A percentile compares a stretch with the other conserved stretches of the same genome.
These are phyloP conservation scores for Leptoteleia sp. DNA, from an alignment of 1,140 invertebrate genomes.

Conservation along the genomic window DNA sequence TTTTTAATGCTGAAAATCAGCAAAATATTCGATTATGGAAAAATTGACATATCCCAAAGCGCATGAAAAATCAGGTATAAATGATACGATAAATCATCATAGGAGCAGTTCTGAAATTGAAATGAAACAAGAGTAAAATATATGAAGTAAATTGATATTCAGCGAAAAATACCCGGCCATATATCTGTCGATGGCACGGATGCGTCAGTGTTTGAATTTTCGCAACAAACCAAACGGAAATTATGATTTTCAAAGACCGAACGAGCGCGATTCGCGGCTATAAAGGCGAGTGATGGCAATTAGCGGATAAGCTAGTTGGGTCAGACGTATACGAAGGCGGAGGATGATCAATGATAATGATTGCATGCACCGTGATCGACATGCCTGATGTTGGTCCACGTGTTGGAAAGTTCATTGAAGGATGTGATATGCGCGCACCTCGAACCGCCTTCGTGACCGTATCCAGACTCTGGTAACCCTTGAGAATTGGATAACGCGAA, in stretches of 20 bases:
- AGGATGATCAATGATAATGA: slow-evolving; percentile 75
- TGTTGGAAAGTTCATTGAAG: slow-evolving; percentile 65
- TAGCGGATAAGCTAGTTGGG: slow-evolving; percentile 68
- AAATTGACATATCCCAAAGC: background rate
- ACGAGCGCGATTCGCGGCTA: slow-evolving; percentile 29
- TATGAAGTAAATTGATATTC: slow-evolving; percentile 29
- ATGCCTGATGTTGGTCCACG: slow-evolving; percentile 70
- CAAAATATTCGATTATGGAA: too few species aligned
- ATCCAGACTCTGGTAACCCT: slow-evolving; percentile 47
- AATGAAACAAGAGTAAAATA: slow-evolving; percentile 5
- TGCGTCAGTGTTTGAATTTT: slow-evolving; percentile 15
- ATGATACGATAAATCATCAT: slow-evolving; percentile 12
- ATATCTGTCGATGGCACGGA: slow-evolving; percentile 21
- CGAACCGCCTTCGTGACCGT: slow-evolving; percentile 53
- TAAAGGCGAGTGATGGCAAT: slow-evolving; percentile 68
- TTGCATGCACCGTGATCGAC: slow-evolving; percentile 73
- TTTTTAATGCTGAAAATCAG: too few species aligned
- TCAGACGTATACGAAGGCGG: slow-evolving; percentile 63
- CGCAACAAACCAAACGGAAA: slow-evolving; percentile 37
- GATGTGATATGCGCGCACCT: slow-evolving; percentile 50
- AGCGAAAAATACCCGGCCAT: slow-evolving; percentile 10
- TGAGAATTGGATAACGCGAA: slow-evolving; percentile 59
- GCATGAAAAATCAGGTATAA: slow-evolving; percentile 2
- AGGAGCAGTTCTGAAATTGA: background rate
- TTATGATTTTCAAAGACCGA: slow-evolving; percentile 50